A percentile compares a stretch with the other conserved stretches of the same genome.
Conservation (phyloP, 2,113 vertebrate species). For the Tragelaphus buxtoni region DNA sequence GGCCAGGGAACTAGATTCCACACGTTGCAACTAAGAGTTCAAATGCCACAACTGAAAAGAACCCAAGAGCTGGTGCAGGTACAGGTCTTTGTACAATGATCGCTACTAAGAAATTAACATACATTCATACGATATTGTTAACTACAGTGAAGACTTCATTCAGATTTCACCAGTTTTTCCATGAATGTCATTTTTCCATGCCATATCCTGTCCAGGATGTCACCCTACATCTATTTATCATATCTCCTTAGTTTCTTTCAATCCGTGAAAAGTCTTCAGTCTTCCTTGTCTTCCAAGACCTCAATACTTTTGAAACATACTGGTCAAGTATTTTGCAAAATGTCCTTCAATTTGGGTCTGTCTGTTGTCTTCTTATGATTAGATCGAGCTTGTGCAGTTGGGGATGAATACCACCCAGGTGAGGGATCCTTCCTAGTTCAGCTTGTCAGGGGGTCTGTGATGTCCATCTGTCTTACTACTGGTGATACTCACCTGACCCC, state of each 20-base stretch:
- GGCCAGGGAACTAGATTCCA: background rate
- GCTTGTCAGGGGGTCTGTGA: accelerated
- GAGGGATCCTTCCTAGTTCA: background rate
- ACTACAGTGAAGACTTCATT: background rate
- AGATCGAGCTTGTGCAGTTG: background rate
- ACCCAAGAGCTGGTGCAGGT: background rate
- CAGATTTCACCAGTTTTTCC: background rate
- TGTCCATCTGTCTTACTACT: background rate
- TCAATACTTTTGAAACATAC: background rate
- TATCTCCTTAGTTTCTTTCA: background rate
- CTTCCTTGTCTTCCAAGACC: background rate
- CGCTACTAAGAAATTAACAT: background rate
- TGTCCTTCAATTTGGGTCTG: background rate
- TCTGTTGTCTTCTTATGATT: background rate
- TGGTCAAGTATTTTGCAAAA: background rate
- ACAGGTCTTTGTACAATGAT: background rate
- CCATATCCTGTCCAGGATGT: too few relatives aligned
- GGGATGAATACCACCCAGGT: accelerated
- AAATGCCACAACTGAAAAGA: background rate
- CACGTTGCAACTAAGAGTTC: background rate
- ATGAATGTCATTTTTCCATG: background rate
- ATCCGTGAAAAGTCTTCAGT: accelerated
- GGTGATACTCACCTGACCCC: background rate
- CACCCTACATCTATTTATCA: background rate
- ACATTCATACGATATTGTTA: accelerated